These are phyloP conservation scores for Eurois occulta DNA, from an alignment of 2,888 invertebrate genomes.

Conservation along the genomic window DNA sequence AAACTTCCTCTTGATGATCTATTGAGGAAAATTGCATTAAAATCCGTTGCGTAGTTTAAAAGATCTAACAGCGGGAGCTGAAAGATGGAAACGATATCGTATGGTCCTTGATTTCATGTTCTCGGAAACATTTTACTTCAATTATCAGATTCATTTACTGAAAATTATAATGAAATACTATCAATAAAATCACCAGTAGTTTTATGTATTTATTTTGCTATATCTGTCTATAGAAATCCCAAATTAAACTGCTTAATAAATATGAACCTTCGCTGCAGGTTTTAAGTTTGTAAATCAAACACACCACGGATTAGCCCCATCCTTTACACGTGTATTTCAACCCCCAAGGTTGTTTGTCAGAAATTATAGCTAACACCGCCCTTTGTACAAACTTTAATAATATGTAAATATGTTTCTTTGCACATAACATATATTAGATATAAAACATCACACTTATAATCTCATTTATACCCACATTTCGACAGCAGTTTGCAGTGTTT, in stretches of 20 bases:
- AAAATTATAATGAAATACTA: not conserved
- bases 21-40: too few relatives aligned
- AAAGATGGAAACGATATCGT: not conserved
- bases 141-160: not conserved
- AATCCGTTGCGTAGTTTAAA: too few relatives aligned
- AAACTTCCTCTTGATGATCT: too few relatives aligned
- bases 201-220: not conserved
- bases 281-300: not conserved
- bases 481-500: too few relatives aligned
- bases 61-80: too few relatives aligned
- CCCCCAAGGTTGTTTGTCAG: not conserved
- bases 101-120: not conserved
- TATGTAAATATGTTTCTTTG: not conserved
- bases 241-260: not conserved
- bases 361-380: not conserved
- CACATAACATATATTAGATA: not conserved
- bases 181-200: not conserved
- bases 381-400: not conserved
- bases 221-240: not conserved
- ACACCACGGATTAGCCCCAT: not conserved
- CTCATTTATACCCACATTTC: too few relatives aligned
- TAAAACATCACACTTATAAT: too few relatives aligned
- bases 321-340: not conserved
- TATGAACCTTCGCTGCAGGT: not conserved
- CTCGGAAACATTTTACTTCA: not conserved